A percentile compares a stretch with the other conserved stretches of the same genome.
phyloP scores from a whole-genome alignment of 2,113 vertebrate species.

The Nipponia nippon region DNA sequence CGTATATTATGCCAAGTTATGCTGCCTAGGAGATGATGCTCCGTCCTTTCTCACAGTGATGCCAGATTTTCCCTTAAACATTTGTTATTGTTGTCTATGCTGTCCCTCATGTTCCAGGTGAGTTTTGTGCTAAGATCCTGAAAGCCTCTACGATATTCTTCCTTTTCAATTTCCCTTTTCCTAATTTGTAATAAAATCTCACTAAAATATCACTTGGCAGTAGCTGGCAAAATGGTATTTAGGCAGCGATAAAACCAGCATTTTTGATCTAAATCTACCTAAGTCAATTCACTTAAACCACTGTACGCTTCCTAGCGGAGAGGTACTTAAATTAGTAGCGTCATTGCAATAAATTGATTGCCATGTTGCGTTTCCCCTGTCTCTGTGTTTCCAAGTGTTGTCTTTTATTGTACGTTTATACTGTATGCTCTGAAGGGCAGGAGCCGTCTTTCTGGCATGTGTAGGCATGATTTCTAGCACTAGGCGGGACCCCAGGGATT shows the following conservation, averaged over 20 bases:
- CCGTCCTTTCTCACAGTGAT: background rate
- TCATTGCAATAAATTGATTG: background rate
- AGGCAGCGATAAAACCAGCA: background rate
- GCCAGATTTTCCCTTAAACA: background rate
- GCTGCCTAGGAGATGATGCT: fast-evolving
- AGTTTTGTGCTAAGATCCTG: background rate
- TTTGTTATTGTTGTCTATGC: background rate
- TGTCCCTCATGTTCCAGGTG: background rate
- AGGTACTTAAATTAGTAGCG: background rate
- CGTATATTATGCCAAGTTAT: too few species aligned
- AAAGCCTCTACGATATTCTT: background rate
- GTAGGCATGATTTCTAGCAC: background rate
- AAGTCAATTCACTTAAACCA: background rate
- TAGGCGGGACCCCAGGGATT: background rate
- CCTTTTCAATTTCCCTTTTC: background rate
- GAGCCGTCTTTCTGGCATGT: background rate
- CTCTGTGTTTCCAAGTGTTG: background rate
- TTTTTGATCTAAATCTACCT: background rate
- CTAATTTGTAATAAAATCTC: background rate
- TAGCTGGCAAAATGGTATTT: background rate
- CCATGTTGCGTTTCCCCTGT: background rate
- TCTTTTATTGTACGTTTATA: background rate
- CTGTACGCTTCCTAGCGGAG: background rate
- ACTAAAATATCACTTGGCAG: background rate
- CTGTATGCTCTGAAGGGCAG: background rate